Evolutionary conservation across 2,113 vertebrate species (phyloP).

Genomic region (Eudorcas thomsonii): DNA sequence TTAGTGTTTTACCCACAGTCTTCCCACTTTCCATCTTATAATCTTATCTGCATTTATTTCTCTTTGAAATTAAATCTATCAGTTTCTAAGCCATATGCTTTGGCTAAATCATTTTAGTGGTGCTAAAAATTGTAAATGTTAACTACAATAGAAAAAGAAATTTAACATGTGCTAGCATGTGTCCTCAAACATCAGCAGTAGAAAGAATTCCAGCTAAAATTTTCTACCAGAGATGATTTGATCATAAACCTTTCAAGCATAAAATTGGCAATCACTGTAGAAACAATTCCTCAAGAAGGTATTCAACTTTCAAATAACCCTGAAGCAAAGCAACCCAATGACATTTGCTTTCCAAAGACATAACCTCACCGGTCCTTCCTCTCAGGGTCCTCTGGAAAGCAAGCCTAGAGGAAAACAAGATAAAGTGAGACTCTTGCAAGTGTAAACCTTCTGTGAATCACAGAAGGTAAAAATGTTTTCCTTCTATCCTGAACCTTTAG

Average conservation of each 20-base stretch:
- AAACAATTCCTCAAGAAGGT: slow-evolving; percentile 83
- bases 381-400: not conserved
- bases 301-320: slow-evolving; percentile 84
- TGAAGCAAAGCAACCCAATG: slow-evolving; percentile 72
- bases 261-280: slow-evolving; percentile 84
- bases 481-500: not conserved
- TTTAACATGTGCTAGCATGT: slow-evolving; percentile 64
- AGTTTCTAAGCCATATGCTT: slow-evolving; percentile 54
- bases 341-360: slow-evolving; percentile 69
- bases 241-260: slow-evolving; percentile 85
- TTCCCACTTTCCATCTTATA: slow-evolving; percentile 45
- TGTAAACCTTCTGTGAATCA: not conserved
- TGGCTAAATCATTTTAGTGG: slow-evolving; percentile 68
- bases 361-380: not conserved
- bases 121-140: slow-evolving; percentile 78
- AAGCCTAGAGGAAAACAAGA: not conserved
- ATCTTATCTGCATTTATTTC: slow-evolving; percentile 56
- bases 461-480: not conserved
- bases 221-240: slow-evolving; percentile 75
- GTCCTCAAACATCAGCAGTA: slow-evolving; percentile 62
- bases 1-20: not conserved
- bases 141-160: slow-evolving; percentile 71
- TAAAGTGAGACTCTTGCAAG: not conserved
- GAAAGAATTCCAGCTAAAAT: slow-evolving; percentile 76
- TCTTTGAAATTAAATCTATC: slow-evolving; percentile 66